Base-by-base conservation (phyloP, 92 coral and sea anemone genomes). In the Siderastrea radians region DNA sequence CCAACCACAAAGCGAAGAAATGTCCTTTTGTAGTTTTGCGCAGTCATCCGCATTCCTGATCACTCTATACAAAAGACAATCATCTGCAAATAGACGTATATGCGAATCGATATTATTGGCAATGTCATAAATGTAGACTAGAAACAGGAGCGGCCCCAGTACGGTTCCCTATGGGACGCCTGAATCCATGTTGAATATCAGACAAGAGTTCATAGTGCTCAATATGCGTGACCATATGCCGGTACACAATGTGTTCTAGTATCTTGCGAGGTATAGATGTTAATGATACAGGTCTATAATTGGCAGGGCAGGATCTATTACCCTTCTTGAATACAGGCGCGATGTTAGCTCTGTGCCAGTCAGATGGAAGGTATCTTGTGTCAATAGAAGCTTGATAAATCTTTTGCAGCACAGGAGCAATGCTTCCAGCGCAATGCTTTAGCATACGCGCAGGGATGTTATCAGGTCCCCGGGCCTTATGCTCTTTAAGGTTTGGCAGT, bases 261-360 rank as follows among this genome's bases (percentile, higher is more conserved):
- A 87, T 6, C 70, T 87, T 87, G 54, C 79, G 69, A 19, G 80
- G 86, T 12, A 80, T 66, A 59, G 86, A 87, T 46, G 82, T 87
- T 80, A 80, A 55, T 46, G 86, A 80, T 17, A 80, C 58, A n/a
- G 82, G 82, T 60, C 86, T 68, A 72, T 87, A 87, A 51, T 70
- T 87, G 2, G 10, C 7, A 3, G 90, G 61, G 12, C 78, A 84
- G 1, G 78, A 67, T 75, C 84, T 82, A 26, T 46, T 49, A 46
- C 85, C 88, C 51, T 81, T 80, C 86, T 82, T 89, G 19, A 74
- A 61, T 57, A 89, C 67, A 12, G 88, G 10, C 11, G 19, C 63
- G 79, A 89, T 81, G 9, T 72, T 80, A 38, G 87, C 91, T 74
- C 60, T 65, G 75, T 83, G 82, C 88, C 92, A 83, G 88, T 82